Conservation (phyloP, 2,797 vertebrate species). For the Intellagama lesueurii region DNA sequence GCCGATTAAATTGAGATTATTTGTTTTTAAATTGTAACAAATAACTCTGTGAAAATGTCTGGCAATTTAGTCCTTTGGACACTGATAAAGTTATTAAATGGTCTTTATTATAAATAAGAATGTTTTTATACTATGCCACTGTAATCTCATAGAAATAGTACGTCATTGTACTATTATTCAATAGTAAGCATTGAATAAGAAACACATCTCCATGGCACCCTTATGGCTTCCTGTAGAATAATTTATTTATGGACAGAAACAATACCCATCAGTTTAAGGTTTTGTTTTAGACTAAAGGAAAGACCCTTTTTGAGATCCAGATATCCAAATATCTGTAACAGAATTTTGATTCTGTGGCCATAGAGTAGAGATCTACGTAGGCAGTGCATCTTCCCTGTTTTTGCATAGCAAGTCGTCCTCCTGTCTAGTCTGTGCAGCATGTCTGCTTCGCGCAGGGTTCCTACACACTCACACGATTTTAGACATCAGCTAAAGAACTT, state of each 20-base stretch:
- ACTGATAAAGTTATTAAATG: slow-evolving; percentile 19
- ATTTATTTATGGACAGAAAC: not conserved
- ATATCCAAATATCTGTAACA: not conserved
- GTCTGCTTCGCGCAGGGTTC: not conserved
- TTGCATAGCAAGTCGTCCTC: not conserved
- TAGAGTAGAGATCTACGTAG: not conserved
- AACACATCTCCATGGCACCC: not conserved
- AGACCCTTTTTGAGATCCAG: not conserved
- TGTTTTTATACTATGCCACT: slow-evolving; percentile 49
- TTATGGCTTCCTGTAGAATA: not conserved
- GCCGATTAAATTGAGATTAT: slow-evolving; percentile 71
- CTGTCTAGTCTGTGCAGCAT: not conserved
- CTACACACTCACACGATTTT: not conserved
- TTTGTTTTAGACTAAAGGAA: not conserved
- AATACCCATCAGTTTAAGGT: not conserved
- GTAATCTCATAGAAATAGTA: not conserved
- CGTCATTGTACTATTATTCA: not conserved
- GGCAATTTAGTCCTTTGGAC: not conserved
- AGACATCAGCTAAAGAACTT: not conserved
- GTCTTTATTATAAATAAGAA: slow-evolving; percentile 51
- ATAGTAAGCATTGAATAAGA: no score
- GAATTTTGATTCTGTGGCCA: not conserved
- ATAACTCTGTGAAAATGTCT: slow-evolving; percentile 15
- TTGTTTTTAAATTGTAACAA: slow-evolving; percentile 41
- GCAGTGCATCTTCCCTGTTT: not conserved